Evolutionary conservation across 2,113 vertebrate species (phyloP), one percentile per base, ranked within the genome.

Genomic region (Merops nubicus): DNA sequence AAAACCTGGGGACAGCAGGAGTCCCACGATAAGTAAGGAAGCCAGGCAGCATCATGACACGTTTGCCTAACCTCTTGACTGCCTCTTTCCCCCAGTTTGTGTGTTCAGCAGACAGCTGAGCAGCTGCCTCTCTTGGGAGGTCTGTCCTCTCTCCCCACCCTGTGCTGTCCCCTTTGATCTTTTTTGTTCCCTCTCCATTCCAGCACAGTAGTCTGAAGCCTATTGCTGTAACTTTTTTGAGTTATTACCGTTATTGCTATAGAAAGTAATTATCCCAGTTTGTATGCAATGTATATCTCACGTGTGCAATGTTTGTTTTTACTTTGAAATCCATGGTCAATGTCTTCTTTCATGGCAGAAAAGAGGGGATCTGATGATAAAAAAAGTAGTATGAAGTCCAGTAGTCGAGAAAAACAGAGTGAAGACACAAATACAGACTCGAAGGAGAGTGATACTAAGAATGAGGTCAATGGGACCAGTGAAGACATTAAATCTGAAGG

Each of bases 401-500:
- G 95, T 98, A 99, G 98, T 98, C 99, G 99, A 96, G 99, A 99
- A 97, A 98, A 98, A 96, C 98, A 98, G 98, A 97, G 98, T 94
- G 98, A 99, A 98, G 98, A 98, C 57, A 97, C 98, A 96, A 98
- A 99, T 98, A 97, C 97, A 95, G 98, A 99, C 96, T 98, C 98
- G 95, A 99, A 99, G 99, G 99, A 99, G 98, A 98, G 98, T 60
- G 98, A 99, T 97, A 97, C 98, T 97, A 99, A 98, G 98, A 98
- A 98, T 97, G 98, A 99, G 98, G 98, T 99, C 98, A 99, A 99
- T 98, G 99, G 99, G 98, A 99, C 99, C 98, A 98, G 96, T 95
- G 98, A 99, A 99, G 99, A 99, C 99, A 98, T 99, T 98, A 99
- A 99, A 98, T 99, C 99, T 99, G 99, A 99, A 99, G 99, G 99